These are phyloP conservation scores for Macrosoma leucophasiata DNA, from an alignment of 2,888 invertebrate genomes.

Conservation along the genomic window DNA sequence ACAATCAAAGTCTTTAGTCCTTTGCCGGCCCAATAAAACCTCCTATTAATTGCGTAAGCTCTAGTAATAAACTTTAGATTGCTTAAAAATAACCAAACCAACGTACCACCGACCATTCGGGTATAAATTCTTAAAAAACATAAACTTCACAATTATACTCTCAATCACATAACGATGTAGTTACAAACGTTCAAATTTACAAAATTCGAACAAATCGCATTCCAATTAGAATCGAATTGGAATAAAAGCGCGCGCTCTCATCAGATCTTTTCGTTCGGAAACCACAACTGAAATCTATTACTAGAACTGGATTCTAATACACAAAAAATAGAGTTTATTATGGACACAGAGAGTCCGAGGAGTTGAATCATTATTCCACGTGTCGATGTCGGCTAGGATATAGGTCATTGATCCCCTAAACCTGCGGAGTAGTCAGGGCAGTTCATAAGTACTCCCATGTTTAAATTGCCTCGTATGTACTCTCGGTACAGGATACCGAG, in stretches of 20 bases:
- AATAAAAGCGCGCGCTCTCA: constrained; percentile 45
- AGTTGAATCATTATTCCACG: constrained; percentile 51
- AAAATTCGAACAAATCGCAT: constrained; percentile 36
- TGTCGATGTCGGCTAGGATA: constrained; percentile 60
- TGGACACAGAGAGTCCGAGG: constrained; percentile 40
- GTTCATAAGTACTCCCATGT: constrained; percentile 69
- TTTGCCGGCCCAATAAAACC: constrained; percentile 71
- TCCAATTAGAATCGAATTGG: constrained; percentile 57
- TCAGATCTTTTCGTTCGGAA: constrained; percentile 47
- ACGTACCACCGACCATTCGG: constrained; percentile 47
- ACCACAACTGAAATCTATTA: constrained; percentile 47
- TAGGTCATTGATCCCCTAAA: constrained; percentile 76
- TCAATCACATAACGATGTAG: constrained; percentile 33
- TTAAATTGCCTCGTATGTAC: constrained; percentile 72
- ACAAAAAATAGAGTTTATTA: constrained; percentile 66
- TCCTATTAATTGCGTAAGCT: constrained; percentile 72
- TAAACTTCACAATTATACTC: constrained; percentile 48
- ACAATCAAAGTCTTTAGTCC: constrained; percentile 62
- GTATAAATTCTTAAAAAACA: constrained; percentile 74
- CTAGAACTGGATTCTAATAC: constrained; percentile 65
- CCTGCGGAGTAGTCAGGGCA: constrained; percentile 69
- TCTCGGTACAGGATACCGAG: constrained; percentile 66
- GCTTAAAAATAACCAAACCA: constrained; percentile 67
- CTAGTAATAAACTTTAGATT: constrained; percentile 71
- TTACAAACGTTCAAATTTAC: constrained; percentile 27